Evolutionary conservation across 2,888 invertebrate species (phyloP).

Genomic region (Morpho helenor): DNA sequence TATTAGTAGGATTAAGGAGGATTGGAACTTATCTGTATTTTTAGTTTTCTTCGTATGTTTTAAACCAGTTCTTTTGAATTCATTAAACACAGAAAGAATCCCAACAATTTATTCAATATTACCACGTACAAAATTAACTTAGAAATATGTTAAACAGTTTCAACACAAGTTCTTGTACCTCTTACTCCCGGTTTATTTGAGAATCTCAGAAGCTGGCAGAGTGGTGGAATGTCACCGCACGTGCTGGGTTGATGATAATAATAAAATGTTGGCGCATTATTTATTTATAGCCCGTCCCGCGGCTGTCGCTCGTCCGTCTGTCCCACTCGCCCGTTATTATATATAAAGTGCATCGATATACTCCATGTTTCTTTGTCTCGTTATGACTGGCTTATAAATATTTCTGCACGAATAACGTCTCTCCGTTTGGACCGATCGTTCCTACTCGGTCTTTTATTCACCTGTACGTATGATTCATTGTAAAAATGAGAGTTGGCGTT

Average conservation of each 20-base stretch:
- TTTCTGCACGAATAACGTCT: constrained; percentile 27
- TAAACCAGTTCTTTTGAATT: too few species aligned
- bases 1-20: too few species aligned
- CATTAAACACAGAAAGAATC: too few species aligned
- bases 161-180: constrained; percentile 2
- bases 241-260: constrained; percentile 73
- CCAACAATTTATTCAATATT: too few species aligned
- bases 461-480: constrained; percentile 16
- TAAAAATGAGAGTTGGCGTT: background rate
- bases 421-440: constrained; percentile 12
- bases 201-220: constrained; percentile 47
- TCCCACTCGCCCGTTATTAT: constrained; percentile 52
- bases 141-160: background rate
- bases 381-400: constrained; percentile 36
- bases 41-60: too few species aligned
- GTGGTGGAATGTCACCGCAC: constrained; percentile 71
- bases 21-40: too few species aligned
- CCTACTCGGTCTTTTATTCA: constrained; percentile 16
- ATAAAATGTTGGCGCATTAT: constrained; percentile 79
- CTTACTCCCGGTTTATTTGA: constrained; percentile 24
- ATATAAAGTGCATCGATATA: constrained; percentile 41
- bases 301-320: constrained; percentile 76
- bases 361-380: constrained; percentile 49
- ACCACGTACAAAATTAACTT: background rate
- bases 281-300: constrained; percentile 76